phyloP scores from a whole-genome alignment of 1,140 invertebrate genomes.

The Pomacea maculata region DNA sequence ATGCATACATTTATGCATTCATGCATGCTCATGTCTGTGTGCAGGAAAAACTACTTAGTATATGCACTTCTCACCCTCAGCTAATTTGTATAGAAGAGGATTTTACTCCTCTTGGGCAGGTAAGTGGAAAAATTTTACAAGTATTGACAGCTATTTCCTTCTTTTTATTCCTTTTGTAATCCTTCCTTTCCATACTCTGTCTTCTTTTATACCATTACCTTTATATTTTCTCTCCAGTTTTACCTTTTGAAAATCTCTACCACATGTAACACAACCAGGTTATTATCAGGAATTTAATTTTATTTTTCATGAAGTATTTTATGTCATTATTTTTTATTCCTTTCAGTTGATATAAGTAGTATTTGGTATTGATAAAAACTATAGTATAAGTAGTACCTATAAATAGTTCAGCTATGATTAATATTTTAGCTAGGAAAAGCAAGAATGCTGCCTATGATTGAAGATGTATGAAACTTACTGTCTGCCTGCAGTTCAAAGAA shows the following conservation, averaged over 20 bases:
- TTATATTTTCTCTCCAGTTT: no score
- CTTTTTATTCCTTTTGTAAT: neutral
- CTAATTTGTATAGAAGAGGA: constrained; percentile 9
- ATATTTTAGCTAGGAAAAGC: neutral
- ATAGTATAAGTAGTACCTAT: no score
- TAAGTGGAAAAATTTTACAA: neutral
- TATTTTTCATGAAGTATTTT: no score
- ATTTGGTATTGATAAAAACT: no score
- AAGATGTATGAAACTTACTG: neutral
- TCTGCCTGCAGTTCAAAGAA: neutral
- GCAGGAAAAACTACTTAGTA: constrained; percentile 12
- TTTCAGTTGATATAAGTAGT: no score
- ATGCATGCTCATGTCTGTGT: neutral
- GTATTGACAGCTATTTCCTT: neutral
- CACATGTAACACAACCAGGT: no score
- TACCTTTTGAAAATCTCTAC: no score
- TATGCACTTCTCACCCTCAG: constrained; percentile 8
- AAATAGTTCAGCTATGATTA: no score
- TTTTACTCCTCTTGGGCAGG: constrained; percentile 24
- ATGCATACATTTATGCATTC: neutral
- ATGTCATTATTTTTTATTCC: no score
- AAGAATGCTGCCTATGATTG: neutral
- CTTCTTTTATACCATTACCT: no score
- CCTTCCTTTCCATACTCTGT: no score
- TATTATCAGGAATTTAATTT: no score